phyloP scores from a whole-genome alignment of 2,888 invertebrate species.

The Malachius bipustulatus region DNA sequence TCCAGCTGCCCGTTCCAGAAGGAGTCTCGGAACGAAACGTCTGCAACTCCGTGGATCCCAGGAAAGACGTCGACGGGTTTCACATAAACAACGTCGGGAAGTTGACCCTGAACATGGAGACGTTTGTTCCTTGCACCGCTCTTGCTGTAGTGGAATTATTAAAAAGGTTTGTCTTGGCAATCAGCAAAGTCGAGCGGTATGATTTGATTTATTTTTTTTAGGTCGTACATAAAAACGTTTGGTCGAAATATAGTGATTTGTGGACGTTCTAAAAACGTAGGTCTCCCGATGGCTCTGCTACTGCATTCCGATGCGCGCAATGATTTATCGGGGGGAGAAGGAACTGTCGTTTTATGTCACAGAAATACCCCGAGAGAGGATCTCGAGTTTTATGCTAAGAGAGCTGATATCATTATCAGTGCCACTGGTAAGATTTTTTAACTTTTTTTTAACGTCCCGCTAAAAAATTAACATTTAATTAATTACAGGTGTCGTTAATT shows the following conservation, averaged over 20 bases:
- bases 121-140: constrained; percentile 70
- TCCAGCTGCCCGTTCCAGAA: constrained; percentile 72
- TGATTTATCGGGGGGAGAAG: constrained; percentile 61
- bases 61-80: constrained; percentile 89
- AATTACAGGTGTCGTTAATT: constrained; percentile 52
- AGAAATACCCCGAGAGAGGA: constrained; percentile 72
- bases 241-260: constrained; percentile 82
- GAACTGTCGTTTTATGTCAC: constrained; percentile 84
- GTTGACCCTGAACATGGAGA: constrained; percentile 58
- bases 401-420: constrained; percentile 66
- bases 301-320: constrained; percentile 68
- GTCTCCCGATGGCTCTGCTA: constrained; percentile 78
- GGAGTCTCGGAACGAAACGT: constrained; percentile 63
- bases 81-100: constrained; percentile 73
- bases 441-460: no score
- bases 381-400: constrained; percentile 53
- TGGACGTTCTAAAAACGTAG: constrained; percentile 86
- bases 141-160: constrained; percentile 61
- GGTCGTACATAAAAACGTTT: constrained; percentile 59
- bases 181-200: no score
- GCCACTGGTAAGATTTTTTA: constrained; percentile 48
- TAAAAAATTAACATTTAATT: constrained; percentile 14
- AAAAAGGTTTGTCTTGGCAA: constrained; percentile 41
- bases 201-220: constrained; percentile 15
- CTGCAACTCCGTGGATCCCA: constrained; percentile 66